Conservation (phyloP, 2,888 invertebrate genomes). For the Eristalinus aeneus region DNA sequence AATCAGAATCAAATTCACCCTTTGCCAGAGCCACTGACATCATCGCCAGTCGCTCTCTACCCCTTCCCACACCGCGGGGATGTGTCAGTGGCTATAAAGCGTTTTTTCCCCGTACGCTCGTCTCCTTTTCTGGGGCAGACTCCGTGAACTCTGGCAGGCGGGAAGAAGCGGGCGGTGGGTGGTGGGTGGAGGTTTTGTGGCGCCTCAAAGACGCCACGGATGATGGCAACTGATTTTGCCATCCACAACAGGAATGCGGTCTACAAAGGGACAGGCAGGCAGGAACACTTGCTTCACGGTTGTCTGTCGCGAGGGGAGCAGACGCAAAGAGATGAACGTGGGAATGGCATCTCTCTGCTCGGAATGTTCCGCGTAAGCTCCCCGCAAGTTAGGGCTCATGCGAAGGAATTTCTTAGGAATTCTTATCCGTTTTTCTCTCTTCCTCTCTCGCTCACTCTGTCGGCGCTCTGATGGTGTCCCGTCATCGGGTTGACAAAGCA, state of each 20-base stretch:
- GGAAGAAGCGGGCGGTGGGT: background rate
- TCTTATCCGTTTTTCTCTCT: slow-evolving; percentile 13
- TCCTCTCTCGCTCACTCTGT: background rate
- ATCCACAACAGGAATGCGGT: slow-evolving; percentile 48
- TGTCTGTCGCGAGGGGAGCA: background rate
- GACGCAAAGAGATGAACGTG: background rate
- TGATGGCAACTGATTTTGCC: slow-evolving; percentile 53
- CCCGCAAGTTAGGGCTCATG: background rate
- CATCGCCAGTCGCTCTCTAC: background rate
- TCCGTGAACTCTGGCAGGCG: background rate
- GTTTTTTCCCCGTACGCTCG: slow-evolving; percentile 6
- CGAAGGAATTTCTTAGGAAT: slow-evolving; percentile 51
- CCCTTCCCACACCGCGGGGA: slow-evolving; percentile 7
- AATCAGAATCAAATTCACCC: slow-evolving; percentile 37
- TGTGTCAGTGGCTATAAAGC: slow-evolving; percentile 29
- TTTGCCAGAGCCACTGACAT: slow-evolving; percentile 16
- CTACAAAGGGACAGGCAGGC: background rate
- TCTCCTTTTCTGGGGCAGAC: background rate
- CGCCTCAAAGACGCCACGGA: slow-evolving; percentile 55
- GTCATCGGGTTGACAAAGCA: background rate
- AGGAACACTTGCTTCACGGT: background rate
- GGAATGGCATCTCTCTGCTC: slow-evolving; percentile 29
- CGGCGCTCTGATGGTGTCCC: slow-evolving; percentile 9
- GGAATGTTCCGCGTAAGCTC: slow-evolving; percentile 29
- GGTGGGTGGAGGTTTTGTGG: slow-evolving; percentile 25